phyloP scores from a whole-genome alignment of 2,797 vertebrate genomes.

The Todus mexicanus region DNA sequence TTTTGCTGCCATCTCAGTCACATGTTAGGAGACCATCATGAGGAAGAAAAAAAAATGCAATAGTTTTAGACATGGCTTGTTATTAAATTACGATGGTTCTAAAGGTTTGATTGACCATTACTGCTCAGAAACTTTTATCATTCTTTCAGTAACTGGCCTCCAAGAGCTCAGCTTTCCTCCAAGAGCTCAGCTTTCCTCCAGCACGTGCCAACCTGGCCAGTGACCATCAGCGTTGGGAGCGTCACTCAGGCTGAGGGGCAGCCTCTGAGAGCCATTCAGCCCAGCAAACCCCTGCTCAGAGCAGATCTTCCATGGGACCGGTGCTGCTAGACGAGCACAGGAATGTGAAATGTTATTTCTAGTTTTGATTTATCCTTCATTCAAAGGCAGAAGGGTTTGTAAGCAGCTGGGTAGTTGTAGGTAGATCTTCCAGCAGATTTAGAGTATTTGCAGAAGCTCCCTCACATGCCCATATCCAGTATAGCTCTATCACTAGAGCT shows the following conservation, averaged over 20 bases:
- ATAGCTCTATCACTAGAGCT: background rate
- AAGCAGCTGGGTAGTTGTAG: background rate
- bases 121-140: background rate
- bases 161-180: background rate
- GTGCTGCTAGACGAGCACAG: fast-evolving
- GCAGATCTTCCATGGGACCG: fast-evolving
- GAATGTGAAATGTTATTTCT: background rate
- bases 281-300: background rate
- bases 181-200: background rate
- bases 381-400: background rate
- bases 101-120: background rate
- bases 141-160: background rate
- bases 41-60: background rate
- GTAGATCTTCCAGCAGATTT: background rate
- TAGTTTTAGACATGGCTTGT: background rate
- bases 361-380: background rate
- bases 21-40: background rate
- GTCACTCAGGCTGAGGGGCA: background rate
- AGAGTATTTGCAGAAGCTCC: background rate
- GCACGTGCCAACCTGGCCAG: background rate
- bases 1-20: background rate
- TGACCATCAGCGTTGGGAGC: background rate
- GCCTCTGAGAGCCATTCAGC: background rate
- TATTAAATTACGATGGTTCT: background rate
- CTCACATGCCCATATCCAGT: background rate